Percentiles rank a stretch among this genome's conserved stretches.
phyloP scores from a whole-genome alignment of 2,113 vertebrate genomes.

The Ivindomyrus marchei region DNA sequence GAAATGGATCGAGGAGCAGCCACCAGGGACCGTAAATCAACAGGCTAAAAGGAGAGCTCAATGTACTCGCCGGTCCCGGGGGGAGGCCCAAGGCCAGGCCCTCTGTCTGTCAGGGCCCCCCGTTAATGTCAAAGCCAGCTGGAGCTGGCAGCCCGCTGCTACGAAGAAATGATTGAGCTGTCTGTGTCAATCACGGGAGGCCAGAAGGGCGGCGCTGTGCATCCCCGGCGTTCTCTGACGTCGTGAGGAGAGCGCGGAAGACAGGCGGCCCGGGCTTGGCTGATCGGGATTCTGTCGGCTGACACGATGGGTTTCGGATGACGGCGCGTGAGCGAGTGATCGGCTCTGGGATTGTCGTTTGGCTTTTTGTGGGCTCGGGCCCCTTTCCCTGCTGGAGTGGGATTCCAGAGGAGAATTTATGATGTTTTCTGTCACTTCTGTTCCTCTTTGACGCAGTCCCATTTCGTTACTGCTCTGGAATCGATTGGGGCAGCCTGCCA shows the following conservation, averaged over 20 bases:
- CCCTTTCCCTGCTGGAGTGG: background rate
- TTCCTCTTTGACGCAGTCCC: background rate
- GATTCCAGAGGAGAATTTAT: background rate
- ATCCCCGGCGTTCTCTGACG: background rate
- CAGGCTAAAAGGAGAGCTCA: slow-evolving; percentile 68
- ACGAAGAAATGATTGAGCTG: slow-evolving; percentile 64
- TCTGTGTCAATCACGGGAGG: slow-evolving; percentile 70
- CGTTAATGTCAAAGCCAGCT: slow-evolving; percentile 73
- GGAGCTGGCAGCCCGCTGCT: slow-evolving; percentile 59
- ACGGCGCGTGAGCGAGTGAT: background rate
- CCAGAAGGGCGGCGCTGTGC: slow-evolving; percentile 68
- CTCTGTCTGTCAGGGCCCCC: slow-evolving; percentile 61
- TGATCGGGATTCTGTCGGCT: background rate
- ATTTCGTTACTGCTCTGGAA: background rate
- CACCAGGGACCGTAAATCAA: slow-evolving; percentile 74
- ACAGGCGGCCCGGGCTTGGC: background rate
- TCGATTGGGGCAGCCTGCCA: background rate
- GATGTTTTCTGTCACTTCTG: background rate
- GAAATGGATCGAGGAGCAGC: slow-evolving; percentile 68
- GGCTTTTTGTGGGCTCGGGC: background rate
- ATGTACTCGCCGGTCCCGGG: slow-evolving; percentile 64
- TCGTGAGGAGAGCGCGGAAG: background rate
- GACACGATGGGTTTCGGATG: background rate
- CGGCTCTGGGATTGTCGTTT: background rate
- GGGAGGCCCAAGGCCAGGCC: slow-evolving; percentile 59